Evolutionary conservation across 2,797 vertebrate species (phyloP).

Genomic region (Spheniscus humboldti): DNA sequence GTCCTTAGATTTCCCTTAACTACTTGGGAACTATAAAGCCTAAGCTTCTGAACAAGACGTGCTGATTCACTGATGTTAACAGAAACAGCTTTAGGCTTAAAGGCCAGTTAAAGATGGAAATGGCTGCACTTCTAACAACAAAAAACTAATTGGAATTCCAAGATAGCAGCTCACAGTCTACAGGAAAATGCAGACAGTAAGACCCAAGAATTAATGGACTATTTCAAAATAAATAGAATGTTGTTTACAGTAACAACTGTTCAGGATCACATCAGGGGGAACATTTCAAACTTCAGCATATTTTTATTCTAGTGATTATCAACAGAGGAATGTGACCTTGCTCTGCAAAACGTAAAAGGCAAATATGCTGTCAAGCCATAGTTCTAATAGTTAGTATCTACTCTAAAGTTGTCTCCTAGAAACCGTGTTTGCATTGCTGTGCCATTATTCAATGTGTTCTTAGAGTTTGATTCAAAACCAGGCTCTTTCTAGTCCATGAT

Average conservation of each 20-base stretch:
- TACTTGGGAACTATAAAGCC: background rate
- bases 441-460: background rate
- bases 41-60: background rate
- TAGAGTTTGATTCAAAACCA: background rate
- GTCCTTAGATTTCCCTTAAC: background rate
- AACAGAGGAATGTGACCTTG: background rate
- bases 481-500: background rate
- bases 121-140: background rate
- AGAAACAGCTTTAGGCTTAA: background rate
- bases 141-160: background rate
- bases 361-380: background rate
- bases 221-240: background rate
- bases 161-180: background rate
- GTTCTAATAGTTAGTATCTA: background rate
- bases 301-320: background rate
- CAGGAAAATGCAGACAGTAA: background rate
- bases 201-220: background rate
- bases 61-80: background rate
- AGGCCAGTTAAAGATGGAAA: conserved; percentile 2
- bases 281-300: background rate
- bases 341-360: background rate
- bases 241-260: background rate
- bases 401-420: background rate
- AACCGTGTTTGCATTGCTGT: background rate
- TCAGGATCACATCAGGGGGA: background rate